A percentile compares a stretch with the other conserved stretches of the same genome.
These are phyloP conservation scores for Hucho hucho DNA, from an alignment of 2,113 vertebrate genomes.

Conservation along the genomic window DNA sequence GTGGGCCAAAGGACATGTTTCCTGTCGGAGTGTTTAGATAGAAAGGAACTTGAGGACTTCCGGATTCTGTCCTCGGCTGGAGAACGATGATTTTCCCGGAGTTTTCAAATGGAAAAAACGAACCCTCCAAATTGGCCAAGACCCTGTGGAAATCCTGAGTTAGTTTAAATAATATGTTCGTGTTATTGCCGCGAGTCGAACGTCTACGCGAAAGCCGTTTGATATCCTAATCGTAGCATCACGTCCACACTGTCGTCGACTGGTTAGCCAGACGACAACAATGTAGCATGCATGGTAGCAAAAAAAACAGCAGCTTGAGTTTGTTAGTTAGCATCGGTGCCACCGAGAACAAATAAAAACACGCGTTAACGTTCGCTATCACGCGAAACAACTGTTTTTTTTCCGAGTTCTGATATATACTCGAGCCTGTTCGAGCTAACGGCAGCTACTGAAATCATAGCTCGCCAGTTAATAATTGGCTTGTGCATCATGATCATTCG, in stretches of 20 bases:
- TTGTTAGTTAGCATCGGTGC: not conserved
- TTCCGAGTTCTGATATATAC: too few species aligned
- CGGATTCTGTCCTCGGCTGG: constrained; percentile 30
- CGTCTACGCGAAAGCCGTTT: not conserved
- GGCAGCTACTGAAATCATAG: too few species aligned
- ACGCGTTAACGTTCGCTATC: too few species aligned
- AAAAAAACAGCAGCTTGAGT: not conserved
- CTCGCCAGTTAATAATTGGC: too few species aligned
- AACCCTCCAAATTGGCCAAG: constrained; percentile 23
- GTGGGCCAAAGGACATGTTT: constrained; percentile 19
- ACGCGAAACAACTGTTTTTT: too few species aligned
- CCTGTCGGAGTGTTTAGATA: constrained; percentile 28
- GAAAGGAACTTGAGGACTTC: constrained; percentile 31
- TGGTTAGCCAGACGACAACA: not conserved
- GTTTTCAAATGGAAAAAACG: constrained; percentile 34
- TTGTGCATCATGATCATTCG: not conserved
- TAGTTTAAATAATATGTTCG: constrained; percentile 25
- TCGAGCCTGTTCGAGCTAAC: too few species aligned
- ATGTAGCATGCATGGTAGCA: not conserved
- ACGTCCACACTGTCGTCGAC: not conserved
- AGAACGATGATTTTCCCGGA: constrained; percentile 52
- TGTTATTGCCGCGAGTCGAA: not conserved
- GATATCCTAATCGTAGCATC: not conserved
- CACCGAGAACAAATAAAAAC: too few species aligned
- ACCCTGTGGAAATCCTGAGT: constrained; percentile 42